Evolutionary conservation across 2,113 vertebrate genomes (phyloP).

Genomic region (Condylura cristata): DNA sequence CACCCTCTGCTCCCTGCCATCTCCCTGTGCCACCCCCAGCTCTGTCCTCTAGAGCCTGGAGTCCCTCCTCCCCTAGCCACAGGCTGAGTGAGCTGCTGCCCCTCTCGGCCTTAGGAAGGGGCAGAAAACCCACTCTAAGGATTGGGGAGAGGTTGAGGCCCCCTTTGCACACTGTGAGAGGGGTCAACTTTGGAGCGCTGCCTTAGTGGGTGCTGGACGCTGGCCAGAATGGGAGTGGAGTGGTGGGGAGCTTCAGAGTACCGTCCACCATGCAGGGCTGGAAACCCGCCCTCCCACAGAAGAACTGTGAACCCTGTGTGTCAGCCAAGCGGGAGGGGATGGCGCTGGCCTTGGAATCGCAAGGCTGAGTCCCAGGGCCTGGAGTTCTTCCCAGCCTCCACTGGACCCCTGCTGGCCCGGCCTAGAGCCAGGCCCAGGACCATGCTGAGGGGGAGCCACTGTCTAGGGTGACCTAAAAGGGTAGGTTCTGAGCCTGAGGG

Average conservation of each 20-base stretch:
- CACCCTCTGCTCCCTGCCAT: too few species aligned
- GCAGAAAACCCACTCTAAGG: not conserved
- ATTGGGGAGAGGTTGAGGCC: too few species aligned
- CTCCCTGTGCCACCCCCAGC: not conserved
- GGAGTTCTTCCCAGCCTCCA: not conserved
- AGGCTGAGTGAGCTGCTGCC: not conserved
- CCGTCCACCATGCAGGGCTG: accelerated
- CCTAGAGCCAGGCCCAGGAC: not conserved
- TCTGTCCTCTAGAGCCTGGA: not conserved
- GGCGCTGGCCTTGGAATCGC: not conserved
- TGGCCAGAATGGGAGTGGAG: not conserved
- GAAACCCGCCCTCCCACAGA: not conserved
- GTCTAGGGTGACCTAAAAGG: not conserved
- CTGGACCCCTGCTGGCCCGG: not conserved
- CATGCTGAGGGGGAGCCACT: accelerated
- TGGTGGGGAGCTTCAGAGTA: too few species aligned
- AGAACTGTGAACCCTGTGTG: not conserved
- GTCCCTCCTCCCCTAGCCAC: not conserved
- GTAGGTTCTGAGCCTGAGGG: not conserved
- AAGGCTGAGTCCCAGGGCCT: not conserved
- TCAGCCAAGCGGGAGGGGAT: not conserved
- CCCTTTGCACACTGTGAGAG: not conserved
- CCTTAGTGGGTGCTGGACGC: not conserved
- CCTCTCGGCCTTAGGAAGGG: not conserved
- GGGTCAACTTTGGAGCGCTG: not conserved